Percentiles rank a stretch among this genome's conserved stretches.
phyloP scores from a whole-genome alignment of 1,140 invertebrate species.

The Campodea augens region DNA sequence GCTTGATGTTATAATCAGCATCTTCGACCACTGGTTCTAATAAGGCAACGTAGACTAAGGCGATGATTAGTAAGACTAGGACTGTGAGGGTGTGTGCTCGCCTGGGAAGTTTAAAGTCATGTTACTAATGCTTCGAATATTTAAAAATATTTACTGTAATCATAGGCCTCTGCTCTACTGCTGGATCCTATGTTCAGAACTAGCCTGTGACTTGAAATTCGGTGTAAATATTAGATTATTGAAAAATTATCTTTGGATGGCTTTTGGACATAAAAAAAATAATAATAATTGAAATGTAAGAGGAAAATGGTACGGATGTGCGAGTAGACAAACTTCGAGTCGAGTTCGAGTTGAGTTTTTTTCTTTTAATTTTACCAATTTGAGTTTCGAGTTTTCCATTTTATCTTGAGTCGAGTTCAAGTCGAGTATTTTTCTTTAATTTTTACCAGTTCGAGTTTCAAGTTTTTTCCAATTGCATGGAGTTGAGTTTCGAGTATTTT shows the following conservation, averaged over 20 bases:
- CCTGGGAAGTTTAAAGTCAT: conserved; percentile 21
- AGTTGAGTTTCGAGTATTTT: too few species aligned
- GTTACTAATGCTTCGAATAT: neutral
- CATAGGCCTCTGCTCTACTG: too few species aligned
- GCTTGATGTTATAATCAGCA: conserved; percentile 29
- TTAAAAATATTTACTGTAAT: neutral
- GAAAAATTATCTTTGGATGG: conserved; percentile 6
- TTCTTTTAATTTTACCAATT: too few species aligned
- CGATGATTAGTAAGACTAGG: conserved; percentile 25
- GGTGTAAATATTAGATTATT: too few species aligned
- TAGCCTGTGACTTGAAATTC: conserved; percentile 4
- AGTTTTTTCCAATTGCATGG: too few species aligned
- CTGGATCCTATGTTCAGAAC: conserved; percentile 1
- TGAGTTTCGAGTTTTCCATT: too few species aligned
- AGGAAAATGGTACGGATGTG: too few species aligned
- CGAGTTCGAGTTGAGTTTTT: too few species aligned
- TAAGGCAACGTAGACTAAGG: conserved; percentile 30
- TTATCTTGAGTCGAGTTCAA: too few species aligned
- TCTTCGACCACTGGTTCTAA: conserved; percentile 25
- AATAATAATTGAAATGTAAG: conserved; percentile 2
- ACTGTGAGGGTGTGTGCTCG: conserved; percentile 31
- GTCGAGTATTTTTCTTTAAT: too few species aligned
- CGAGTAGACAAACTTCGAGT: too few species aligned
- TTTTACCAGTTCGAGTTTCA: too few species aligned
- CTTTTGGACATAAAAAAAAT: conserved; percentile 1